Base-by-base conservation (phyloP, 30 jellyfish, hydroid and myxozoan genomes). In the Pelagia noctiluca region DNA sequence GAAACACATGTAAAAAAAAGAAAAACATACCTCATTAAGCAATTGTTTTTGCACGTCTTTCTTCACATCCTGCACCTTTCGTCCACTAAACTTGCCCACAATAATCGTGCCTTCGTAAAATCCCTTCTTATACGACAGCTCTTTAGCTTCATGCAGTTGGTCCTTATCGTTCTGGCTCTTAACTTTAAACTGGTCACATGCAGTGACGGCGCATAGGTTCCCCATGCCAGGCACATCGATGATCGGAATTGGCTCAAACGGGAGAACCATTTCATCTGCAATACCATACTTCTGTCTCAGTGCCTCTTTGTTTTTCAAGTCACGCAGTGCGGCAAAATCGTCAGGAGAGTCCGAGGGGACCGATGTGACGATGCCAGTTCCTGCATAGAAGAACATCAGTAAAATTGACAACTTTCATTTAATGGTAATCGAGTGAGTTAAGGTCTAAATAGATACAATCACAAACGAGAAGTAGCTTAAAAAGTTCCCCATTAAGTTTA, bases 271-370 rank as follows among this genome's bases (percentile, higher is more conserved):
- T 74, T 88, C 97, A 67, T 95, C 99, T 18, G 96, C 30, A 38
- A 95, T 95, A 82, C 74, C 71, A 49, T 84, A 95, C 52, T 95
- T 95, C 81, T 85, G 57, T 22, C 99, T 92, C 47, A 95, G 74
- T n/a, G 97, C 90, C 69, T 95, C 96, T 86, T 95, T 95, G 63
- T 89, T 89, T 74, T 95, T 95, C 66, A 95, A 60, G 71, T 95
- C 99, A 13, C 97, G 66, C 31, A 95, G 80, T 28, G 99, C 99
- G 12, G 99, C 99, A 81, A 76, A 95, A 65, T 95, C 99, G 68
- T 95, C 99, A 0, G 99, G 99, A 36, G 99, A 96, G 48, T 95
- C 99, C 0, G 99, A 95, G 8, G 99, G 99, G 16, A 95, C 99
- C 32, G 97, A 89, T n/a, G 97, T 95, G 31, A 95, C 99, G 42